phyloP scores from a whole-genome alignment of 1,140 invertebrate genomes.

The Globodera rostochiensis region DNA sequence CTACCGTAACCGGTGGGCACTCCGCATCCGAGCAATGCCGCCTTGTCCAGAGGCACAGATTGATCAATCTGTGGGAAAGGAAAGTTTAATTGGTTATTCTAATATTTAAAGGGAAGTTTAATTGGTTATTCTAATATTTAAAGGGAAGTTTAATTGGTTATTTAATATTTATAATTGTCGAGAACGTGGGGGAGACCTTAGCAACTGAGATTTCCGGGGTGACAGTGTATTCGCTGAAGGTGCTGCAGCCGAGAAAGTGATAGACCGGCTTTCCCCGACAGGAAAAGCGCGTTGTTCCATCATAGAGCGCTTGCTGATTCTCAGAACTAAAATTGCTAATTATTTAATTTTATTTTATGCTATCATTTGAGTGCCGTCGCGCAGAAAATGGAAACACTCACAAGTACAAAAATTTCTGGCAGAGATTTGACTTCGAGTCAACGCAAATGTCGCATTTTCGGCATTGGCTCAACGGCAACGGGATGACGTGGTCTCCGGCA shows the following conservation, averaged over 20 bases:
- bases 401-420: constrained; percentile 65
- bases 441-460: constrained; percentile 93
- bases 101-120: neutral
- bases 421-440: constrained; percentile 81
- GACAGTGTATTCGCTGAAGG: constrained; percentile 96
- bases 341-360: neutral
- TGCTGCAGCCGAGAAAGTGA: constrained; percentile 99
- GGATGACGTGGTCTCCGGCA: constrained; percentile 91
- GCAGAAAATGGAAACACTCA: neutral
- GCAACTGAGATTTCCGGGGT: constrained; percentile 88
- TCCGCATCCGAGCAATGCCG: constrained; percentile 95
- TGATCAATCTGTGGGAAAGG: constrained; percentile 68
- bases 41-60: constrained; percentile 81
- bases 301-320: constrained; percentile 78
- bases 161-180: neutral
- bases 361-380: too few species aligned
- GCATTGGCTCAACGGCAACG: constrained; percentile 93
- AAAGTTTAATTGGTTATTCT: constrained; percentile 48
- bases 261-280: constrained; percentile 86
- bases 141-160: too few species aligned
- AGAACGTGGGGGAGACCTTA: constrained; percentile 71
- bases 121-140: too few species aligned
- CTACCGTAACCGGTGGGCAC: constrained; percentile 77
- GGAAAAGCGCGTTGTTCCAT: constrained; percentile 82
- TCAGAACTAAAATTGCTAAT: neutral